Evolutionary conservation across 2,888 invertebrate genomes (phyloP), one percentile per base, ranked within the genome.

Genomic region (Agonum fuliginosum): DNA sequence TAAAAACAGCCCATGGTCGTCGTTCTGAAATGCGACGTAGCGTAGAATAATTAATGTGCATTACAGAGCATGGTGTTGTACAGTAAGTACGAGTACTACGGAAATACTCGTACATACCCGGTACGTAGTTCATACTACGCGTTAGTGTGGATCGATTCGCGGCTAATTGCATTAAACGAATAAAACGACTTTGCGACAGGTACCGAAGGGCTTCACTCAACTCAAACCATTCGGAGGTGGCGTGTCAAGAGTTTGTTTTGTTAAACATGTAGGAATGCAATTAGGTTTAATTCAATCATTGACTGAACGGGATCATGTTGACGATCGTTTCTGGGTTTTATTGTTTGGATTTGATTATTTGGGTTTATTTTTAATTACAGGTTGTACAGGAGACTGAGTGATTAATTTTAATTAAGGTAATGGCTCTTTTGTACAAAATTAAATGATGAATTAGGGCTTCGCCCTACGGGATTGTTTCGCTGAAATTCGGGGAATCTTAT

Each of bases 121-220:
- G n/a, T n/a, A n/a, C n/a, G n/a, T n/a, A n/a, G n/a, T n/a, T n/a
- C n/a, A n/a, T n/a, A 17, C 37, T 8, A 17, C 65, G 65, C 17
- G 34, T n/a, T n/a, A n/a, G n/a, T n/a, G n/a, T n/a, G n/a, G 22
- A 69, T 69, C 43, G 69, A 69, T 69, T 41, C 12, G 20, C 46
- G 46, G 19, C 69, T 69, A 69, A 69, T 69, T 69, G 69, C 69
- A 69, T 69, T 69, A 69, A 41, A 69, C 22, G 69, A 43, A 69
- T 69, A 41, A 69, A 69, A 41, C 27, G 27, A 58, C 30, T 58
- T 58, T 58, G 58, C 8, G 30, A 27, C 58, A 58, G 58, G 58
- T 17, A 58, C 58, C 30, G 46, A 46, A 10, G 58, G 58, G 58
- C 58, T 58, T 58, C 58, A 19, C 27, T 58, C 17, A 14, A 5